Evolutionary conservation across 2,113 vertebrate species (phyloP).

Genomic region (Atractosteus spatula): DNA sequence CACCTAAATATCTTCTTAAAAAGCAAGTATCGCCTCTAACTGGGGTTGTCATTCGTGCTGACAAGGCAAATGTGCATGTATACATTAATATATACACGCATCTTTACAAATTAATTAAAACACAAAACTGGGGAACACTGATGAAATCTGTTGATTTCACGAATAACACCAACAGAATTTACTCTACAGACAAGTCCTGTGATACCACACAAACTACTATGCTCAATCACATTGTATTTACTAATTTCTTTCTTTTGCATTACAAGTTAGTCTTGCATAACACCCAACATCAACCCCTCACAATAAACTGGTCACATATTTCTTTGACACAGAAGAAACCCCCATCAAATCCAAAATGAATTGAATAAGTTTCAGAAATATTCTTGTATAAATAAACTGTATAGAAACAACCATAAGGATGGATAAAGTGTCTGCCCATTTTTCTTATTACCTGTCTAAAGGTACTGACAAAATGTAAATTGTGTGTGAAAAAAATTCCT

Average conservation of each 20-base stretch:
- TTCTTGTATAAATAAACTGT: slow-evolving; percentile 76
- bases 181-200: slow-evolving; percentile 59
- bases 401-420: slow-evolving; percentile 60
- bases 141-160: slow-evolving; percentile 57
- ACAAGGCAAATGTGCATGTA: slow-evolving; percentile 36
- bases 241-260: slow-evolving; percentile 55
- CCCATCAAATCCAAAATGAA: slow-evolving; percentile 55
- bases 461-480: slow-evolving; percentile 50
- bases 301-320: slow-evolving; percentile 56
- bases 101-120: background rate
- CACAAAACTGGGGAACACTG: slow-evolving; percentile 42
- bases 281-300: slow-evolving; percentile 40
- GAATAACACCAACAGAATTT: slow-evolving; percentile 55
- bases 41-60: slow-evolving; percentile 25
- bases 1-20: background rate
- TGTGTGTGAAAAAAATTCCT: slow-evolving; percentile 43
- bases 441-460: slow-evolving; percentile 34
- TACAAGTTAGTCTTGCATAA: slow-evolving; percentile 57
- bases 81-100: slow-evolving; percentile 37
- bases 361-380: slow-evolving; percentile 59
- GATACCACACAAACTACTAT: slow-evolving; percentile 59
- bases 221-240: slow-evolving; percentile 55
- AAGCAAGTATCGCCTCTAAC: slow-evolving; percentile 17
- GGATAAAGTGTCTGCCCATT: slow-evolving; percentile 37
- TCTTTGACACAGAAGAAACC: slow-evolving; percentile 63